These are phyloP conservation scores for Carterocephalus palaemon DNA, from an alignment of 2,888 invertebrate species.

Conservation along the genomic window DNA sequence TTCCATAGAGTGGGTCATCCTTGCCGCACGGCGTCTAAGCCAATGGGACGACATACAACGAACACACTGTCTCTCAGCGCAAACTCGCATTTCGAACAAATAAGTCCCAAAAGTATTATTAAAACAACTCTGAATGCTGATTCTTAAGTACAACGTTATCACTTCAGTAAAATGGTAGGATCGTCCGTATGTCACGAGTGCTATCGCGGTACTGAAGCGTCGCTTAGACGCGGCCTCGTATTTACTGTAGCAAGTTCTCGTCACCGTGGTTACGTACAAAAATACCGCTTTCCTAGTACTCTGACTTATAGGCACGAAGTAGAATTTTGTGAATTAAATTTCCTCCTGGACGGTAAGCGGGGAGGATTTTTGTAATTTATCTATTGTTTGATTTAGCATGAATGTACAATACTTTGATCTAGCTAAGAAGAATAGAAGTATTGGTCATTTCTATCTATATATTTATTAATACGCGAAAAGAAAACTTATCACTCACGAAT, in stretches of 20 bases:
- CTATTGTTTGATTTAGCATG: too few relatives aligned
- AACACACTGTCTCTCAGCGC: conserved; percentile 64
- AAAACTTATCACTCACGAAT: too few relatives aligned
- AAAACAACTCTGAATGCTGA: too few relatives aligned
- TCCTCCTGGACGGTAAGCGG: conserved; percentile 32
- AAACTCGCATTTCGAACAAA: conserved; percentile 68
- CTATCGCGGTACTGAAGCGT: conserved; percentile 61
- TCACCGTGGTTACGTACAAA: conserved; percentile 43
- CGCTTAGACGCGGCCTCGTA: conserved; percentile 34
- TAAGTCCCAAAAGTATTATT: too few relatives aligned
- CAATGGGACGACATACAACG: conserved; percentile 59
- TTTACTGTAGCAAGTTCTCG: conserved; percentile 37
- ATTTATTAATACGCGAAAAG: too few relatives aligned
- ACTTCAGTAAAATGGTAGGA: conserved; percentile 27
- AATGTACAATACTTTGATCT: conserved; percentile 9
- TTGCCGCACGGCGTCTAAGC: conserved; percentile 57
- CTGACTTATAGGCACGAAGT: conserved; percentile 33
- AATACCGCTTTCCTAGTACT: conserved; percentile 58
- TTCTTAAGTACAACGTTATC: conserved; percentile 27
- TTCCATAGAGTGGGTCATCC: conserved; percentile 68
- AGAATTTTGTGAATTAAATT: conserved; percentile 31
- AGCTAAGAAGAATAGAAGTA: too few relatives aligned
- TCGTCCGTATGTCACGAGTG: conserved; percentile 57
- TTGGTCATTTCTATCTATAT: too few relatives aligned
- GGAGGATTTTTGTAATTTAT: conserved; percentile 2